Evolutionary conservation across 2,113 vertebrate genomes (phyloP), one percentile per base, ranked within the genome.

Genomic region (Pholis gunnellus): DNA sequence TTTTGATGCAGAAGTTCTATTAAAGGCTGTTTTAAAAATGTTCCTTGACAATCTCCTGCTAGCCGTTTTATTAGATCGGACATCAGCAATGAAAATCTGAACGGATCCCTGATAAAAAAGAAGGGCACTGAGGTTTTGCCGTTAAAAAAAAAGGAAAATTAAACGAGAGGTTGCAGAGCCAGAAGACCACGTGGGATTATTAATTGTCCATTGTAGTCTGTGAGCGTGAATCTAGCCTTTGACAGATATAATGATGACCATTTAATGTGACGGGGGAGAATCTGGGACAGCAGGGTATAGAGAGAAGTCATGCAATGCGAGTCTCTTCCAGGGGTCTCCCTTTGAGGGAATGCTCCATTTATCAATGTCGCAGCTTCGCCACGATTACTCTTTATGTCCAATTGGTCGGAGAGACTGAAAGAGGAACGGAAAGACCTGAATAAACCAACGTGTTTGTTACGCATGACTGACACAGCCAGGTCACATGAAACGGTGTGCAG

Each of bases 201-300:
- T 78, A 85, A 92, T 81, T 5, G 31, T 50, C 70, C 72, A 76
- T 40, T 80, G 65, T 68, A 71, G 71, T 78, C 72, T 56, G 36
- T 9, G 75, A 85, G 72, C 38, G 75, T 75, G 75, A 90, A 75
- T 80, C 52, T 44, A 59, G 82, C 40, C 82, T 78, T 67, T 86
- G 87, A 87, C 77, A 64, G 59, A 67, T 64, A 70, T 57, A 85
- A 87, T 90, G 92, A 90, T 70, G 89, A 82, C 67, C 79, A 91
- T 92, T 86, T 83, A 79, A 87, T 82, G 83, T 90, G 92, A 91
- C 65, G 42, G 69, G 67, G 65, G 57, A 63, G 85, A 89, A 92
- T 89, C 80, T 91, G 84, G 87, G 89, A 80, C 91, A 88, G 64
- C 31, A 8, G 73, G 46, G 71, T 75, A 78, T 31, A 38, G 61